phyloP scores from a whole-genome alignment of 2,888 invertebrate genomes.

The Cacoxenus indagator region DNA sequence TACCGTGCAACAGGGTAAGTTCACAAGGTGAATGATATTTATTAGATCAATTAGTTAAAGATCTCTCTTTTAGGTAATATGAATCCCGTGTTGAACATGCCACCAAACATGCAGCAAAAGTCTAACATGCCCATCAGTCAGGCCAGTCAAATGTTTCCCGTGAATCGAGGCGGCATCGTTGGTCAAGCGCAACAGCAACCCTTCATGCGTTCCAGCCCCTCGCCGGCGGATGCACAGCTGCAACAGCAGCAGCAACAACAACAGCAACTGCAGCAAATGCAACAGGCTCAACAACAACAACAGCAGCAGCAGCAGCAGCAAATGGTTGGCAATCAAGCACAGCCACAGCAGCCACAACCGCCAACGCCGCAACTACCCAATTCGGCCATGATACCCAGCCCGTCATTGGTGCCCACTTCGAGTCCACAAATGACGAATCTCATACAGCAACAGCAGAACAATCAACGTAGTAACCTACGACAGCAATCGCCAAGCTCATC shows the following conservation, averaged over 20 bases:
- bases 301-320: conserved; percentile 53
- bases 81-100: conserved; percentile 67
- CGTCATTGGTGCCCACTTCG: conserved; percentile 78
- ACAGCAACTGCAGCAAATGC: conserved; percentile 66
- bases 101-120: conserved; percentile 66
- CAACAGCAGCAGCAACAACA: conserved; percentile 64
- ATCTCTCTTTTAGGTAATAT: conserved; percentile 46
- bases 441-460: conserved; percentile 72
- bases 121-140: conserved; percentile 69
- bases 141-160: conserved; percentile 71
- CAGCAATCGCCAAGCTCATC: conserved; percentile 88
- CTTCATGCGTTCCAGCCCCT: conserved; percentile 80
- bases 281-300: conserved; percentile 65
- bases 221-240: conserved; percentile 65
- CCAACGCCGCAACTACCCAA: conserved; percentile 66
- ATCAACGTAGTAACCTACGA: conserved; percentile 74
- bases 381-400: conserved; percentile 79
- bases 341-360: conserved; percentile 70
- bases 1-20: conserved; percentile 56
- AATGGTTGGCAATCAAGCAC: conserved; percentile 52
- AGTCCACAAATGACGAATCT: conserved; percentile 77
- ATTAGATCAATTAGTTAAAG: background rate
- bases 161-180: conserved; percentile 74
- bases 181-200: conserved; percentile 76
- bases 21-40: background rate